These are phyloP conservation scores for Scolopax bukidnonensis DNA, from an alignment of 2,797 vertebrate genomes.

Conservation along the genomic window DNA sequence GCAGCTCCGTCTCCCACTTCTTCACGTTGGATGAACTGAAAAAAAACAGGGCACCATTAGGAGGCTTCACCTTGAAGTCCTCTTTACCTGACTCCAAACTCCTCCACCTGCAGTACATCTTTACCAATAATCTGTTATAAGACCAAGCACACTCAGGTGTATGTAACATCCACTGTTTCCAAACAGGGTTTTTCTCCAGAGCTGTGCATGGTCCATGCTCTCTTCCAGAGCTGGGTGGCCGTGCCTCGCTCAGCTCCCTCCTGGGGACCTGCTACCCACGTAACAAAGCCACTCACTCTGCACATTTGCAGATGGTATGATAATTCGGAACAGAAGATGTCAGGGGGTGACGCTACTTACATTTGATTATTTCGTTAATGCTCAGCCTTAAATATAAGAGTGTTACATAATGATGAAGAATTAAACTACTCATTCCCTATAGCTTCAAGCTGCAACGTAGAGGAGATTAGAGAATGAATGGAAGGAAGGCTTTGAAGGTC, in stretches of 20 bases:
- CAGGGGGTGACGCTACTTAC: neutral
- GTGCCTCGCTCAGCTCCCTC: neutral
- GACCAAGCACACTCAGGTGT: neutral
- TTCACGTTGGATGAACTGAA: conserved; percentile 88
- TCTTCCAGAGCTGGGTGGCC: neutral
- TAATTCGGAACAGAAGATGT: neutral
- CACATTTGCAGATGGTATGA: neutral
- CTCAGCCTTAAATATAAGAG: conserved; percentile 12
- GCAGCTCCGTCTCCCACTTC: conserved; percentile 94
- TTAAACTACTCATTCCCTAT: neutral
- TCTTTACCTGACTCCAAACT: neutral
- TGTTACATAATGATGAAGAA: neutral
- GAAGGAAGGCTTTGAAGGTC: conserved; percentile 7
- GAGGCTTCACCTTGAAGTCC: neutral
- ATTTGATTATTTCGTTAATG: neutral
- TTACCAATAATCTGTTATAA: neutral
- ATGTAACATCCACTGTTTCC: accelerated
- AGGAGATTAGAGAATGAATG: neutral
- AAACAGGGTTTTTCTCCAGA: neutral
- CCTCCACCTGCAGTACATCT: accelerated
- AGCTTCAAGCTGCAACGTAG: neutral
- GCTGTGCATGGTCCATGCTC: accelerated
- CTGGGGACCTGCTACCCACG: neutral
- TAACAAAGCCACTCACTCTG: neutral
- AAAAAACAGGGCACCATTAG: neutral